Conservation (phyloP, 2,888 invertebrate species). For the Volucella zonaria region DNA sequence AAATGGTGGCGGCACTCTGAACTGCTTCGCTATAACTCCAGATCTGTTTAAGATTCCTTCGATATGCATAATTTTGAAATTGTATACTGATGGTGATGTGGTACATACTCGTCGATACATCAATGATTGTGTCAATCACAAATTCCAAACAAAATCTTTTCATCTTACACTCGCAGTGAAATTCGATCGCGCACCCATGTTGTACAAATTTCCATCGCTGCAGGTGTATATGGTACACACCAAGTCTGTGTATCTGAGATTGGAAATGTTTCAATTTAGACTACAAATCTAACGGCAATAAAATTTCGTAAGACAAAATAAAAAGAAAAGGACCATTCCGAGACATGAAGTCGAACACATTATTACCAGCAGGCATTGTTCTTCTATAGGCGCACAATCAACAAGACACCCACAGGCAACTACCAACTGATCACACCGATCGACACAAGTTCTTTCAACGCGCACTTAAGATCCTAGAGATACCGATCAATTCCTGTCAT, state of each 20-base stretch:
- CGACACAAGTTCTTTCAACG: conserved; percentile 44
- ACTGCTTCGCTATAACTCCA: too few relatives aligned
- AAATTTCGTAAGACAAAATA: conserved; percentile 11
- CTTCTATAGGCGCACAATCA: background rate
- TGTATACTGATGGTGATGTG: too few relatives aligned
- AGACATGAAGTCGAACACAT: conserved; percentile 45
- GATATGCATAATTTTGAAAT: too few relatives aligned
- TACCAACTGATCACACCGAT: conserved; percentile 15
- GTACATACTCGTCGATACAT: too few relatives aligned
- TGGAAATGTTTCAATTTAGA: conserved; percentile 62
- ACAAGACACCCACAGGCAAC: conserved; percentile 29
- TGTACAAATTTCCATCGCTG: conserved; percentile 23
- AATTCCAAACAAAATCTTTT: background rate
- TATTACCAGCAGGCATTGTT: conserved; percentile 12
- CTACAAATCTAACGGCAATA: conserved; percentile 33
- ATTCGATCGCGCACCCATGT: background rate
- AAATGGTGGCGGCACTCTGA: too few relatives aligned
- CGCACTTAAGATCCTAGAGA: conserved; percentile 61
- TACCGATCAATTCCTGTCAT: conserved; percentile 71
- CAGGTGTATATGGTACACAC: background rate
- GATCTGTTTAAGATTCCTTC: too few relatives aligned
- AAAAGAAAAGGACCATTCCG: conserved; percentile 12
- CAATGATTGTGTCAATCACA: background rate
- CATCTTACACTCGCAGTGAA: background rate
- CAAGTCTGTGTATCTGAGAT: conserved; percentile 16